Evolutionary conservation across 2,888 invertebrate genomes (phyloP), one percentile per base, ranked within the genome.

Genomic region (Myopa testacea): DNA sequence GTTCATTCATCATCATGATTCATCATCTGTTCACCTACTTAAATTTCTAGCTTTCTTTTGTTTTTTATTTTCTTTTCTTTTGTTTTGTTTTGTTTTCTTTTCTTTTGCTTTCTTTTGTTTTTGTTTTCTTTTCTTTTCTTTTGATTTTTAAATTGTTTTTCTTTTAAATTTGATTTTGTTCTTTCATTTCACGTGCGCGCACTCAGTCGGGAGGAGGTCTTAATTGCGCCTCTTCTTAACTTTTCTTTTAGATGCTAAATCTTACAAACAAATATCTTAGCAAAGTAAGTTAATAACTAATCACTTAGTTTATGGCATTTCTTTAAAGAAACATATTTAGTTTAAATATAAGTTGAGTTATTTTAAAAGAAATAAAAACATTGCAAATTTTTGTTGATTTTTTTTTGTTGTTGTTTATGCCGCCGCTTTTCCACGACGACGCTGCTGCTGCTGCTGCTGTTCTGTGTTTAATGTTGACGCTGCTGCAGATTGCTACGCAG

Each of bases 241-340:
- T 52, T 62, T 70, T 75, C 26, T 76, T 71, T 52, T 45, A 78
- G 26, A 75, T 75, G 58, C 74, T 77, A 76, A 78, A 63, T 75
- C 60, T 75, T 77, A 63, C n/a, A 73, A 70, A 74, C 74, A 52
- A 74, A 62, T 70, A 34, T 4, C 65, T 67, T 70, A 70, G 38
- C 65, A 71, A 26, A 74, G 68, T 65, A 79, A 82, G 82, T 86
- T 86, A 87, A 83, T 82, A 87, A 86, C 87, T 87, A 87, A 87
- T 86, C 85, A 87, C 86, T 87, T 87, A 87, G 85, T 86, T 86
- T 87, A 87, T 87, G 86, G 86, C 86, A 87, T 85, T 85, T 85
- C 84, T 84, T 81, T 84, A 82, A 80, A 85, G 85, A 86, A 77
- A 71, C 70, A 67, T 62, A 58, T 62, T 63, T 69, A 85, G 84